Evolutionary conservation across 2,888 invertebrate species (phyloP), one percentile per base, ranked within the genome.

Genomic region (Monoplex corrugatus): DNA sequence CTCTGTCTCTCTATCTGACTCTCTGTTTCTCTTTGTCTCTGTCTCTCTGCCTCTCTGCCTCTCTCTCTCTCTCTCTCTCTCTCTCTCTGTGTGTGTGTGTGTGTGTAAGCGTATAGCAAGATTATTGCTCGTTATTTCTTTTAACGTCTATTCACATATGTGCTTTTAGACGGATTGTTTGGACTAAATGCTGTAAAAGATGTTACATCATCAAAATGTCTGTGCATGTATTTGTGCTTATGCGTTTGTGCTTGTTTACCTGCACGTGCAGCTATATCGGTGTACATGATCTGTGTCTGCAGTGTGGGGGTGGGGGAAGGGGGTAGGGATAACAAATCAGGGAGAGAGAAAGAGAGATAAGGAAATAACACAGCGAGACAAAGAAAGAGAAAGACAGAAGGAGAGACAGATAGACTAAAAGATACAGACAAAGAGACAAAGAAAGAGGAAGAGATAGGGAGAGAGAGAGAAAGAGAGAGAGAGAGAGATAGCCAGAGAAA

Each of bases 21-120:
- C 80, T 80, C 80, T 80, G 32, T 80, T 16, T 32, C 80, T 80
- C 35, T 80, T 38, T 80, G 32, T 80, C 80, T 80, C 80, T 80
- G 32, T 80, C 80, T 80, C 80, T 80, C 80, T 80, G 32, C 35
- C 80, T 80, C 80, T 80, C 80, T 80, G 32, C 35, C 80, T 80
- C 80, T 80, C 80, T 80, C 80, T 80, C 35, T 80, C 80, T 80
- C 80, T 80, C 80, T 80, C 80, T 80, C 80, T 80, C 19, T 80
- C 80, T 80, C 80, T 80, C 35, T 80, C 80, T 80, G 32, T 80
- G 32, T 80, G 32, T 80, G 23, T 32, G 8, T 75, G 8, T 35
- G 8, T 10, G 75, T 28, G n/a, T n/a, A n/a, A n/a, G n/a, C n/a
- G 35, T 32, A 40, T 32, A 35, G n/a, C 3, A 38, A 35, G 35